A percentile compares a stretch with the other conserved stretches of the same genome.
These are phyloP conservation scores for Sebastiscus albofasciatus DNA, from an alignment of 2,797 vertebrate species.

Conservation along the genomic window DNA sequence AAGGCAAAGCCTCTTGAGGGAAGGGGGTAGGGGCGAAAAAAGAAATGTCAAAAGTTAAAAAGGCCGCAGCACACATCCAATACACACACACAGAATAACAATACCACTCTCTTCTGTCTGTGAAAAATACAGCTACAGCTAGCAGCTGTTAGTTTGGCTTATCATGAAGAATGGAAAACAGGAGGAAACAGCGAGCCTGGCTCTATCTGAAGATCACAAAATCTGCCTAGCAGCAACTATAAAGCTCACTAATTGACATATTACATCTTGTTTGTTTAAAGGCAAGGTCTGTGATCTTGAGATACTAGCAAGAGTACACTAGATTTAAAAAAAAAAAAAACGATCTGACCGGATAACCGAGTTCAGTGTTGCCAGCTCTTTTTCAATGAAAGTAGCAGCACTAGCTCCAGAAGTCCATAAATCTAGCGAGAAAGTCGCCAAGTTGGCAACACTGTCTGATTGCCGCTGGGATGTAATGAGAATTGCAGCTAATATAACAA, in stretches of 20 bases:
- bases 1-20: background rate
- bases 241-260: background rate
- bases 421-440: too few relatives aligned
- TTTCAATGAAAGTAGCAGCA: too few relatives aligned
- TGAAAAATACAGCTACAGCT: background rate
- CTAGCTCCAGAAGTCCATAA: too few relatives aligned
- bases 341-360: too few relatives aligned
- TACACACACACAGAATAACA: background rate
- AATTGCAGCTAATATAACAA: too few relatives aligned
- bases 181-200: background rate
- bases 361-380: too few relatives aligned
- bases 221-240: background rate
- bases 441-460: too few relatives aligned
- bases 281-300: too few relatives aligned
- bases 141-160: background rate
- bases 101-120: background rate
- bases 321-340: too few relatives aligned
- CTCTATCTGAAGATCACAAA: background rate
- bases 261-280: background rate
- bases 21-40: too few relatives aligned
- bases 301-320: too few relatives aligned
- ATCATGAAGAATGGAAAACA: background rate
- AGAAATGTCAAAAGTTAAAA: background rate
- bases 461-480: too few relatives aligned
- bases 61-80: background rate